Evolutionary conservation across 2,888 invertebrate genomes (phyloP), one percentile per base, ranked within the genome.

Genomic region (Tineola bisselliella): DNA sequence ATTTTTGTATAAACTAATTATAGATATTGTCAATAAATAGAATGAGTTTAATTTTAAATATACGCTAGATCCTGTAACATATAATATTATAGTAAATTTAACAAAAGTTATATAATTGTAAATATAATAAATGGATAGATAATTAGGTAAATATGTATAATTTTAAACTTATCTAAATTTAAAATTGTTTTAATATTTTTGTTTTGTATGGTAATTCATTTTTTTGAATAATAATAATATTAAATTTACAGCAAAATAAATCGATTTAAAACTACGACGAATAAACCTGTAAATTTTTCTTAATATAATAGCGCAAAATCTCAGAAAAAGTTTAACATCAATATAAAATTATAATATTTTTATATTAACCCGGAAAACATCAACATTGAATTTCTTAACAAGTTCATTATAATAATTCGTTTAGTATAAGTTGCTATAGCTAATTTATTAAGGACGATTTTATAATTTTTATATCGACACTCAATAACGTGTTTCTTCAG

Each of bases 101-200:
- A 78, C 82, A 82, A 72, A 83, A 83, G 84, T 83, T 83, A 84
- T 84, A 82, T 79, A 76, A 18, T 57, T 18, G 8, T 30, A 60
- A 59, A 19, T 18, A 59, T 38, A 11, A 15, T 38, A 15, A 13
- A 38, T 10, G 30, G 13, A 52, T 17, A 59, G 10, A 6, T 33
- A n/a, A n/a, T n/a, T n/a, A 38, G 15, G 31, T 30, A 59, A 15
- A 59, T 38, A 30, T 17, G n/a, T n/a, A n/a, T n/a, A n/a, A n/a
- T n/a, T n/a, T n/a, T n/a, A n/a, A 17, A 6, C 18, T 44, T 44
- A 59, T 31, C 15, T 38, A 17, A 31, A 73, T 73, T 72, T 75
- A 72, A 65, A 67, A 60, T 31, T 57, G 44, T 62, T 60, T 10
- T 57, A 62, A 59, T 61, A 52, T 19, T 18, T 19, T 52, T 4